Evolutionary conservation across 2,888 invertebrate genomes (phyloP).

Genomic region (Brachylomia viminalis): DNA sequence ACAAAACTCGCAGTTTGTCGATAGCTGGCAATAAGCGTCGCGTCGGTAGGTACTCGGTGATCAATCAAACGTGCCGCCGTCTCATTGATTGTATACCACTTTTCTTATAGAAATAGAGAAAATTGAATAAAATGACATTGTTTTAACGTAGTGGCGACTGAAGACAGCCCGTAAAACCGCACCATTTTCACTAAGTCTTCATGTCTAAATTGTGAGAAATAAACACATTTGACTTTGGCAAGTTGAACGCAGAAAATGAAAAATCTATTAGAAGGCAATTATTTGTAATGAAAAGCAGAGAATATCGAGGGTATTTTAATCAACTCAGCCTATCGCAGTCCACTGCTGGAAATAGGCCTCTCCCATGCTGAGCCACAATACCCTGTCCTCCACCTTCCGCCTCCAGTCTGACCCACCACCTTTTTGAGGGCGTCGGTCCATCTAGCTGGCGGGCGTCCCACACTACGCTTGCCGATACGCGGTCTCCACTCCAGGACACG

Average conservation of each 20-base stretch:
- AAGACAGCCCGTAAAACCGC: neutral
- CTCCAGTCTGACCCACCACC: too few species aligned
- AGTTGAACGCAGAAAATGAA: neutral
- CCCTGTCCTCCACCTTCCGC: too few species aligned
- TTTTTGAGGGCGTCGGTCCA: too few species aligned
- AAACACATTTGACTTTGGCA: neutral
- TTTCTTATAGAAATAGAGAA: constrained; percentile 4
- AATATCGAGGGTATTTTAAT: neutral
- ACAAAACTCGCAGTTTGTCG: constrained; percentile 17
- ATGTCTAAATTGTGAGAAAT: neutral
- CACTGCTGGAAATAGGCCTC: too few species aligned
- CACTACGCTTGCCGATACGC: too few species aligned
- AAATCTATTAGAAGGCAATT: neutral
- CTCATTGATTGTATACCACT: constrained; percentile 32
- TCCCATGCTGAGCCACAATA: too few species aligned
- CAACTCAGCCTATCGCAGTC: too few species aligned
- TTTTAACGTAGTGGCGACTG: neutral
- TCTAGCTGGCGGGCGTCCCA: too few species aligned
- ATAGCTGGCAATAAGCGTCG: neutral
- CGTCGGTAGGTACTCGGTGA: constrained; percentile 17
- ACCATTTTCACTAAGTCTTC: neutral
- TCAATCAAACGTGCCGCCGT: constrained; percentile 30
- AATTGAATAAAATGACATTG: neutral
- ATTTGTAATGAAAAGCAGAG: neutral
- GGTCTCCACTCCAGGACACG: too few species aligned